A percentile compares a stretch with the other conserved stretches of the same genome.
Evolutionary conservation across 2,113 vertebrate species (phyloP).

Genomic region (Scophthalmus maximus): DNA sequence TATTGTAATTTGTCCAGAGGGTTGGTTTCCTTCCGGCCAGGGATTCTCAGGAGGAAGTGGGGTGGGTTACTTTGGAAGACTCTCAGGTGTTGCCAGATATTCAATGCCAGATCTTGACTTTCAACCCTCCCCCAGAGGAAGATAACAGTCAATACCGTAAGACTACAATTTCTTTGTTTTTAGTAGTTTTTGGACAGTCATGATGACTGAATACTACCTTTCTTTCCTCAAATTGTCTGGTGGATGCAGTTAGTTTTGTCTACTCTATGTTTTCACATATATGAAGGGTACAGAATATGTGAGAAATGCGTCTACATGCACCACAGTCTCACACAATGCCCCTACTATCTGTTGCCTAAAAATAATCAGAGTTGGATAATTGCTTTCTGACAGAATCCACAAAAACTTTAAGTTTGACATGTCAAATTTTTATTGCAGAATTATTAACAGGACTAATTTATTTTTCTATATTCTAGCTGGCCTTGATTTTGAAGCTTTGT

Average conservation of each 20-base stretch:
- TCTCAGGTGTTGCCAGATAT: constrained; percentile 82
- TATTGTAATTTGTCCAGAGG: constrained; percentile 81
- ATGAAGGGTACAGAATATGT: background rate
- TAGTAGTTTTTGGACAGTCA: background rate
- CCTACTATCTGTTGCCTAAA: background rate
- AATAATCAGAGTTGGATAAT: background rate
- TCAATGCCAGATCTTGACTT: constrained; percentile 86
- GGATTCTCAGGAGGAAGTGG: constrained; percentile 81
- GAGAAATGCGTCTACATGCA: background rate
- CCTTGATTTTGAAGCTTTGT: constrained; percentile 91
- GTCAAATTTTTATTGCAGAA: background rate
- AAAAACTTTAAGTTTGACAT: background rate
- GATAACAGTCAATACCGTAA: constrained; percentile 90
- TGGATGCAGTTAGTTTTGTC: background rate
- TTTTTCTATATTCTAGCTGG: constrained; percentile 79
- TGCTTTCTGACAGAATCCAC: background rate
- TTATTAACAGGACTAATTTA: background rate
- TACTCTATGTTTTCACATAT: background rate
- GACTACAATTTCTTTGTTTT: constrained; percentile 31
- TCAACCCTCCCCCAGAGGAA: constrained; percentile 88
- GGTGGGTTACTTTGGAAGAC: constrained; percentile 92
- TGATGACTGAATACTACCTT: too few species aligned
- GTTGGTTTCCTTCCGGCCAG: constrained; percentile 87
- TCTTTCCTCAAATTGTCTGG: background rate
- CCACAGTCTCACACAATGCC: too few species aligned